Conservation (phyloP, 2,797 vertebrate species). For the Falco naumanni region DNA sequence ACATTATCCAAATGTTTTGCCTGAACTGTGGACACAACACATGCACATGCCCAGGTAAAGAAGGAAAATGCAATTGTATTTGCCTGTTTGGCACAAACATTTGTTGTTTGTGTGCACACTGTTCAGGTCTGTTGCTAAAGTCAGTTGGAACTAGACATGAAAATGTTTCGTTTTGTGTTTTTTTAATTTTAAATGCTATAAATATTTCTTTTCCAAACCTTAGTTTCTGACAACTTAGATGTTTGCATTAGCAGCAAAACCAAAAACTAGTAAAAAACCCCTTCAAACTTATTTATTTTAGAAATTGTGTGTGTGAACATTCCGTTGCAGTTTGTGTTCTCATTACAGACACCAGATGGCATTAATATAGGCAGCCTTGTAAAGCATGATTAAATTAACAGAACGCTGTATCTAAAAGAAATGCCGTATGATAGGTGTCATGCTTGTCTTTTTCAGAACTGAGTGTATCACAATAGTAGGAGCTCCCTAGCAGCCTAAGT, state of each 20-base stretch:
- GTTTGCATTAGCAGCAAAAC: not conserved
- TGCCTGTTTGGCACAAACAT: not conserved
- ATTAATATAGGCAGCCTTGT: not conserved
- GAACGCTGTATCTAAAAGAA: not conserved
- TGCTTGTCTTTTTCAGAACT: not conserved
- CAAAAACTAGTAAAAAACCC: accelerated
- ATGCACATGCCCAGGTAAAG: not conserved
- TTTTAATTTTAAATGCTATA: not conserved
- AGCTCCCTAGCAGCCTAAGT: not conserved
- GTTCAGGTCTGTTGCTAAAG: not conserved
- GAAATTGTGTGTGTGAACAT: not conserved
- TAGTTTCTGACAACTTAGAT: not conserved
- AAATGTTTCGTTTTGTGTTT: not conserved
- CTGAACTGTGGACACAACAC: not conserved
- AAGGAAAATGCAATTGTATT: not conserved
- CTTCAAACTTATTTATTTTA: not conserved
- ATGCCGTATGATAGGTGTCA: not conserved
- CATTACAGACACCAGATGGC: not conserved
- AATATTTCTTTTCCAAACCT: not conserved
- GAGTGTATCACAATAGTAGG: not conserved
- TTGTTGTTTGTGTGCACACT: not conserved
- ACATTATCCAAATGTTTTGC: not conserved
- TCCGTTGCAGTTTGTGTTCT: not conserved
- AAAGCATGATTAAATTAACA: not conserved
- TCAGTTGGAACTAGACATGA: not conserved